Evolutionary conservation across 1,140 invertebrate genomes (phyloP).

Genomic region (Pristionchus pacificus): DNA sequence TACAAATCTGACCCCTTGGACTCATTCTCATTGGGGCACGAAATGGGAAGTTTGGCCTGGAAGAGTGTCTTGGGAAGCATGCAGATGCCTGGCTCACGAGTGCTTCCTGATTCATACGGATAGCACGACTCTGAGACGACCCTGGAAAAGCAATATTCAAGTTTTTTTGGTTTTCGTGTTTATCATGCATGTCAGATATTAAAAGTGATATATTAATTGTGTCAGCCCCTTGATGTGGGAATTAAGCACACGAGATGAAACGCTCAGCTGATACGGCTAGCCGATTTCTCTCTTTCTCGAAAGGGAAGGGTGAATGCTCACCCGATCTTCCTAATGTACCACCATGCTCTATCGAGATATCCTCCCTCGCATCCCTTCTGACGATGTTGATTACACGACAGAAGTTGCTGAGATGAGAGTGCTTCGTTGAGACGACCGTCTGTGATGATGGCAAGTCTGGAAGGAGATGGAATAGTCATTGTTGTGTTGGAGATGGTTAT

Average conservation of each 20-base stretch:
- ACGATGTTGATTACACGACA: slow-evolving; percentile 78
- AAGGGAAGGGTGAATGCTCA: slow-evolving; percentile 62
- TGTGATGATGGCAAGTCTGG: slow-evolving; percentile 40
- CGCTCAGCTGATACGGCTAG: slow-evolving; percentile 62
- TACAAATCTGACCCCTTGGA: not conserved
- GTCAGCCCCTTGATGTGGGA: too few relatives aligned
- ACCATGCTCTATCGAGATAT: slow-evolving; percentile 82
- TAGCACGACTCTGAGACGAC: slow-evolving; percentile 61
- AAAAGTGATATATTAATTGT: too few relatives aligned
- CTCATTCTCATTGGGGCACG: not conserved
- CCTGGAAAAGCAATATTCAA: slow-evolving; percentile 31
- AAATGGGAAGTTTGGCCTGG: not conserved
- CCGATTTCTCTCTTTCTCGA: slow-evolving; percentile 3
- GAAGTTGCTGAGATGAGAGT: slow-evolving; percentile 76
- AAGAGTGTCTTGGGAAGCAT: slow-evolving; percentile 42
- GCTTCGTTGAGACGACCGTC: slow-evolving; percentile 46
- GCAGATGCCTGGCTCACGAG: slow-evolving; percentile 61
- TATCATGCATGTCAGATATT: too few relatives aligned
- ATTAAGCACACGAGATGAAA: too few relatives aligned
- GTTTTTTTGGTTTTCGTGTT: too few relatives aligned
- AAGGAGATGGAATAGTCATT: too few relatives aligned
- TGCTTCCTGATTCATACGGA: slow-evolving; percentile 63
- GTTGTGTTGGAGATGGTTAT: not conserved
- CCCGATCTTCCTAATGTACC: slow-evolving; percentile 77
- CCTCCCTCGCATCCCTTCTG: slow-evolving; percentile 80